Percentiles rank a stretch among this genome's conserved stretches.
These are phyloP conservation scores for Rhagoletis zephyria DNA, from an alignment of 1,140 invertebrate species.

Conservation along the genomic window DNA sequence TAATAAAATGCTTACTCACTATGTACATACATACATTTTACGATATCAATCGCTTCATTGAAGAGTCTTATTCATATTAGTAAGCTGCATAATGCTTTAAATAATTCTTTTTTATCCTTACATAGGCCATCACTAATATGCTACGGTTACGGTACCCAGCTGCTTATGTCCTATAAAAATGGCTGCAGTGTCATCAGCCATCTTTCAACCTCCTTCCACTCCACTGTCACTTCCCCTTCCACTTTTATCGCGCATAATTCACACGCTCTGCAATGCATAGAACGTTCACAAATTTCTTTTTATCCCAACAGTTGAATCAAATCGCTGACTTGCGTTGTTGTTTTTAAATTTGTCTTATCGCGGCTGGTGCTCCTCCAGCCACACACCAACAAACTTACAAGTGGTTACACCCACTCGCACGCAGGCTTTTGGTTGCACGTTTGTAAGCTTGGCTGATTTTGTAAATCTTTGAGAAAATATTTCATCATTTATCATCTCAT, in stretches of 20 bases:
- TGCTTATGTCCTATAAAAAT: neutral
- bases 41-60: too few relatives aligned
- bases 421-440: neutral
- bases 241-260: neutral
- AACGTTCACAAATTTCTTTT: neutral
- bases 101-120: too few relatives aligned
- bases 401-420: neutral
- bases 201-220: neutral
- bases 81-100: too few relatives aligned
- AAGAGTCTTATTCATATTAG: too few relatives aligned
- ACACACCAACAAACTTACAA: neutral
- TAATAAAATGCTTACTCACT: too few relatives aligned
- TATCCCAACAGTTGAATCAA: neutral
- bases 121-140: neutral
- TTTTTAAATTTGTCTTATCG: neutral
- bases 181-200: constrained; percentile 9
- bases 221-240: neutral
- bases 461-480: constrained; percentile 61
- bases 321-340: neutral
- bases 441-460: neutral
- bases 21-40: too few relatives aligned
- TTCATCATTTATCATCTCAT: constrained; percentile 73
- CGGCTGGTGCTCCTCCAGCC: neutral
- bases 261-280: too few relatives aligned
- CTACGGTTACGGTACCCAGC: neutral